These are phyloP conservation scores for Ectemnius cavifrons DNA, from an alignment of 2,888 invertebrate genomes.

Conservation along the genomic window DNA sequence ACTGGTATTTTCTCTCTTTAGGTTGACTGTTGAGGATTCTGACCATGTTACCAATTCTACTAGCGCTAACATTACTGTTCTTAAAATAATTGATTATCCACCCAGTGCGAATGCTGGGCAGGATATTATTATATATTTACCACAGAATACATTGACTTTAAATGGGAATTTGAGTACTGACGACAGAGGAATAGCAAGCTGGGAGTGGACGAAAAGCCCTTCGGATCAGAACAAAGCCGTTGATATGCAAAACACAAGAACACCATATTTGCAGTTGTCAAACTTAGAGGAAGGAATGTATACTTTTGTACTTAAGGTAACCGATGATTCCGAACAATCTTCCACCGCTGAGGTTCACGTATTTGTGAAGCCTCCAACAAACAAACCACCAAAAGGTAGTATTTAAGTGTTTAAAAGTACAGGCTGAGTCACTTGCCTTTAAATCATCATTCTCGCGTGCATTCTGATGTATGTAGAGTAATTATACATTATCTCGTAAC, in stretches of 20 bases:
- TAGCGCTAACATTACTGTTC: constrained; percentile 91
- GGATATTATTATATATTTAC: constrained; percentile 93
- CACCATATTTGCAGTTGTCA: constrained; percentile 91
- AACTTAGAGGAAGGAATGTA: constrained; percentile 96
- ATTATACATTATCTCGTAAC: too few species aligned
- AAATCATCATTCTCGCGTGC: too few species aligned
- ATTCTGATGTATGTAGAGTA: too few species aligned
- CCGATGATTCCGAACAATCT: constrained; percentile 93
- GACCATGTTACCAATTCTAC: constrained; percentile 92
- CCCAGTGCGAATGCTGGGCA: constrained; percentile 96
- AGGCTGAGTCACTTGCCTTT: too few species aligned
- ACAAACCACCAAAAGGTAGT: constrained; percentile 87
- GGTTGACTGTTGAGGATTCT: constrained; percentile 93
- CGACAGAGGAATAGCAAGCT: constrained; percentile 94
- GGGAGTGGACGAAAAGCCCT: constrained; percentile 97
- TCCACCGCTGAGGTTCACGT: constrained; percentile 94
- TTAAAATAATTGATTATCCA: constrained; percentile 95
- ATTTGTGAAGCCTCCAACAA: constrained; percentile 94
- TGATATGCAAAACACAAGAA: constrained; percentile 97
- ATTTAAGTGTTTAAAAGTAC: background rate
- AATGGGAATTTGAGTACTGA: constrained; percentile 95
- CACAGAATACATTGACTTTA: constrained; percentile 89
- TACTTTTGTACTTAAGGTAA: constrained; percentile 94
- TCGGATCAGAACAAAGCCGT: constrained; percentile 94
- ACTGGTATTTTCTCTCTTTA: constrained; percentile 52